Evolutionary conservation across 2,888 invertebrate species (phyloP).

Genomic region (Phaedon cochleariae): DNA sequence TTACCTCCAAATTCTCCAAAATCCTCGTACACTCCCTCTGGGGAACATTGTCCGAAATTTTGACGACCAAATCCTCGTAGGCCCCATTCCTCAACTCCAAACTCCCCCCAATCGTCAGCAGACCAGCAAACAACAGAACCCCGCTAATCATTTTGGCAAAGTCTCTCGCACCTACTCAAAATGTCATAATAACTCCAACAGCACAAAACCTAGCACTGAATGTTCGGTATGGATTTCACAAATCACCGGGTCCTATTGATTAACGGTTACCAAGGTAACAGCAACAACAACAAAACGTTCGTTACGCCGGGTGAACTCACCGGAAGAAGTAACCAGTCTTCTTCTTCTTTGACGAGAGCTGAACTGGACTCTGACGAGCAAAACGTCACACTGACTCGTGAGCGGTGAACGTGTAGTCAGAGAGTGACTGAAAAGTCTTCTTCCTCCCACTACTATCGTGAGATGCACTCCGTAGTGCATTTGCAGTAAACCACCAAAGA

Average conservation of each 20-base stretch:
- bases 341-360: too few species aligned
- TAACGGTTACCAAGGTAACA: not conserved
- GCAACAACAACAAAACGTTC: not conserved
- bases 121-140: constrained; percentile 4
- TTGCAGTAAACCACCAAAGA: not conserved
- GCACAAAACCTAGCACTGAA: not conserved
- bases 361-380: not conserved
- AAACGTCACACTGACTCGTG: too few species aligned
- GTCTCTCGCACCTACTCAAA: not conserved
- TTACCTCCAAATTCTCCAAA: constrained; percentile 64
- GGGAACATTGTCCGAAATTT: constrained; percentile 62
- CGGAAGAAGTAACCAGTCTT: too few species aligned
- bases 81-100: constrained; percentile 60
- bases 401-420: too few species aligned
- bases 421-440: not conserved
- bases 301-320: not conserved
- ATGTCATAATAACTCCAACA: not conserved
- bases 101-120: constrained; percentile 26
- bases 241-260: not conserved
- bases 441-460: not conserved
- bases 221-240: not conserved
- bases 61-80: constrained; percentile 63
- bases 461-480: not conserved
- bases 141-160: not conserved
- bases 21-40: constrained; percentile 61